Base-by-base conservation (phyloP, 2,113 vertebrate species). In the Cricetomys ansorgei region DNA sequence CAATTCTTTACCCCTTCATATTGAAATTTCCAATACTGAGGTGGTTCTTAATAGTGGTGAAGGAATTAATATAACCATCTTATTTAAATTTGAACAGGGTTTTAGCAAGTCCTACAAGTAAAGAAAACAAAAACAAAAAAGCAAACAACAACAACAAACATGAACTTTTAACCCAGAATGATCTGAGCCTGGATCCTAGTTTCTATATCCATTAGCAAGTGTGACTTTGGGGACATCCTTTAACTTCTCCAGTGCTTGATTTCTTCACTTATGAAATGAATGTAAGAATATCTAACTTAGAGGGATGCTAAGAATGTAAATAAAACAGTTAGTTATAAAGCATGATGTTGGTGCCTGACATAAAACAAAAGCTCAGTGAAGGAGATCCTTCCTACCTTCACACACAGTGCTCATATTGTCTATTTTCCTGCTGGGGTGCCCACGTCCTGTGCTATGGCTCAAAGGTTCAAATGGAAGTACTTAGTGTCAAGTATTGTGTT, bases 231-330 rank as follows among this genome's bases (percentile, higher is more conserved):
- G 34, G 88, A 96, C 92, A 94, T 92, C 12, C 89, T 64, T 55
- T 29, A 23, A 94, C 40, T n/a, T 94, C 59, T 92, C 73, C 45
- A 85, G 89, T 86, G 55, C 62, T 85, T 89, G 55, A 37, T 91
- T 64, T 91, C 27, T 57, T 93, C 29, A 25, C 50, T 84, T 96
- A 59, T 85, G 90, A 91, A 92, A 81, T 70, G 91, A 67, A 85
- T 72, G 70, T 53, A 85, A 77, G 40, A 89, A 88, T 70, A 85
- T 17, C 48, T 87, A 31, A 67, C 75, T 77, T 40, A 93, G 21
- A 86, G 29, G 21, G 27, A 23, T 62, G 21, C 77, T 59, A 83
- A 77, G 23, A 95, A 23, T 37, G 31, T 73, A 94, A 83, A 89
- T 77, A 81, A 87, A 91, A 81, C 37, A 59, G 93, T 5, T 5